Percentiles rank a stretch among this genome's conserved stretches.
Evolutionary conservation across 1,140 invertebrate genomes (phyloP).

Genomic region (Atta cephalotes): DNA sequence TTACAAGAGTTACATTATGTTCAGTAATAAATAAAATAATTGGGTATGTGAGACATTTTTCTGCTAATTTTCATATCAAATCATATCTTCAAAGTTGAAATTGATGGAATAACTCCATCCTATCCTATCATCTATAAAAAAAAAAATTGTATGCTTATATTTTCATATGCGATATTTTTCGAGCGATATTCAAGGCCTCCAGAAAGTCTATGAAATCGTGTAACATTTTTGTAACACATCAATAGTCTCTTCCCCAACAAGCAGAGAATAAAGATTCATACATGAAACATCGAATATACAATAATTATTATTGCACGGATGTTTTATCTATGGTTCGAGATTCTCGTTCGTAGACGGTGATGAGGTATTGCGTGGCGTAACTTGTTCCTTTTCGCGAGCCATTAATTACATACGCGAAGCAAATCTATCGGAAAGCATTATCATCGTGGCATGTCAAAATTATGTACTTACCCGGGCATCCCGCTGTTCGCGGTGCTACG

Average conservation of each 20-base stretch:
- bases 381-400: conserved; percentile 53
- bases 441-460: conserved; percentile 61
- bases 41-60: too few species aligned
- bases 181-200: too few species aligned
- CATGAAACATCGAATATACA: not conserved
- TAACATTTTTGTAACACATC: not conserved
- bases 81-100: too few species aligned
- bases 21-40: too few species aligned
- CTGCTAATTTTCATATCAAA: too few species aligned
- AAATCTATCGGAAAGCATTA: conserved; percentile 65
- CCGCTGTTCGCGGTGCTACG: conserved; percentile 24
- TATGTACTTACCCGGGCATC: conserved; percentile 49
- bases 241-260: not conserved
- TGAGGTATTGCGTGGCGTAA: conserved; percentile 1
- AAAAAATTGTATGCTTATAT: too few species aligned
- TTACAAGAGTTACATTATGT: too few species aligned
- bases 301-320: conserved; percentile 22
- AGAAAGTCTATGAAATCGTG: not conserved
- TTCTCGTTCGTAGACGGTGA: conserved; percentile 1
- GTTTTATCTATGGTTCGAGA: not conserved
- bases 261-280: not conserved
- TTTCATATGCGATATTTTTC: too few species aligned
- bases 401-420: conserved; percentile 61
- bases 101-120: too few species aligned
- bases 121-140: too few species aligned